These are phyloP conservation scores for Doris montereyensis DNA, from an alignment of 2,888 invertebrate genomes.

Conservation along the genomic window DNA sequence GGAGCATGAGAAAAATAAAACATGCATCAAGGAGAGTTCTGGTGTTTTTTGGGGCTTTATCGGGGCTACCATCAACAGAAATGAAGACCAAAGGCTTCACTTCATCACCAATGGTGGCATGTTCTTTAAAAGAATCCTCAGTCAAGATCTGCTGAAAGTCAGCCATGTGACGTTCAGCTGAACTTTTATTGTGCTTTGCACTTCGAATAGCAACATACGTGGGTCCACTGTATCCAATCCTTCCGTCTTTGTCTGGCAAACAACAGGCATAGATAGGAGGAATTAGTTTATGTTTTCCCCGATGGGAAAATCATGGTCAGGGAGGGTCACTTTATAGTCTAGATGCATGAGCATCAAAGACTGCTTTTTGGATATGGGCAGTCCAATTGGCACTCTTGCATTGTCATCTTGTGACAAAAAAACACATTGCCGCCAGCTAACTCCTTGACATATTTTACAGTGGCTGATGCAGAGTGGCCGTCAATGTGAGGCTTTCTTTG, in stretches of 20 bases:
- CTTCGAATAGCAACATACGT: not conserved
- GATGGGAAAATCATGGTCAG: conserved; percentile 18
- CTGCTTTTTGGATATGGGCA: conserved; percentile 9
- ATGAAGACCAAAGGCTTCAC: conserved; percentile 21
- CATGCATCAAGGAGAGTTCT: not conserved
- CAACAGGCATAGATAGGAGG: not conserved
- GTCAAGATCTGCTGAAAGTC: conserved; percentile 11
- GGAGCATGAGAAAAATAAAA: not conserved
- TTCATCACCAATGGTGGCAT: not conserved
- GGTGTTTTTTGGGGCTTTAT: conserved; percentile 21
- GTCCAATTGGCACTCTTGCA: conserved; percentile 12
- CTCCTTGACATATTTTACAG: conserved; percentile 17
- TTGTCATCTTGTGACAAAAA: conserved; percentile 3
- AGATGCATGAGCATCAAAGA: conserved; percentile 2
- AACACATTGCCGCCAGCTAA: conserved; percentile 1
- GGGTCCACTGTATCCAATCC: not conserved
- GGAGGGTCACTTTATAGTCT: no score
- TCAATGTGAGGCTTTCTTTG: conserved; percentile 11
- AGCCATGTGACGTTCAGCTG: not conserved
- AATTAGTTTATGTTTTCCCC: conserved; percentile 15
- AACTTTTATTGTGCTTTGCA: conserved; percentile 4
- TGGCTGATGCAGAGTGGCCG: conserved; percentile 5
- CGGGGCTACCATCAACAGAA: conserved; percentile 25
- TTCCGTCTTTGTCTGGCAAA: not conserved
- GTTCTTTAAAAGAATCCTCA: conserved; percentile 9